These are phyloP conservation scores for Tachysurus vachellii DNA, from an alignment of 2,113 vertebrate species.

Conservation along the genomic window DNA sequence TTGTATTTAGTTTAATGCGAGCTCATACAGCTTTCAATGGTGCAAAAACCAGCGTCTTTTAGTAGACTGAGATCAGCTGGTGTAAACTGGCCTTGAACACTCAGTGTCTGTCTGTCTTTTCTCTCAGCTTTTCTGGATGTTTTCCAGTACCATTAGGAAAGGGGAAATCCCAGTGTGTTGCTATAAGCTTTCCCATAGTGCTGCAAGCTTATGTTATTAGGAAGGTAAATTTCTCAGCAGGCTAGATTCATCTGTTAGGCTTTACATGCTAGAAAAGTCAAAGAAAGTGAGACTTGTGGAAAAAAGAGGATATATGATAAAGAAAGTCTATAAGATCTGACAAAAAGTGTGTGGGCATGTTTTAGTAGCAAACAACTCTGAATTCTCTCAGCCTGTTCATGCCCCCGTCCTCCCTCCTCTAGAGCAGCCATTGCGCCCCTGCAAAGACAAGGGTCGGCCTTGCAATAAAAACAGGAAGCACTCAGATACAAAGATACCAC, in stretches of 20 bases:
- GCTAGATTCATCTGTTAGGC: conserved; percentile 75
- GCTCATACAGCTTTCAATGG: background rate
- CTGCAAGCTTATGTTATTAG: conserved; percentile 88
- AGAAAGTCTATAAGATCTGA: conserved; percentile 17
- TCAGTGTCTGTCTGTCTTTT: conserved; percentile 72
- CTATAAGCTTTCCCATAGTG: conserved; percentile 87
- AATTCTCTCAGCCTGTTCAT: conserved; percentile 80
- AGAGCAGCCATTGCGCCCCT: conserved; percentile 75
- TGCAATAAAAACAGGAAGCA: conserved; percentile 93
- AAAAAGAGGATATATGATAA: background rate
- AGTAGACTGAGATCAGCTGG: conserved; percentile 61
- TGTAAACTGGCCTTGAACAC: conserved; percentile 64
- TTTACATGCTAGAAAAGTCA: conserved; percentile 68
- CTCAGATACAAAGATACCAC: conserved; percentile 85
- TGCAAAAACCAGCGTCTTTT: conserved; percentile 7
- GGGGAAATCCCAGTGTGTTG: conserved; percentile 89
- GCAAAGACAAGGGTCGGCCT: conserved; percentile 85
- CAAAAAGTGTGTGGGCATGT: conserved; percentile 30
- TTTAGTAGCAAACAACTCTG: conserved; percentile 77
- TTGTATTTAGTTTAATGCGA: conserved; percentile 3
- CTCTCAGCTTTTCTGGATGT: conserved; percentile 77
- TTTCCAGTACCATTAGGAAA: conserved; percentile 80
- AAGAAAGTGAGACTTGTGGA: conserved; percentile 65
- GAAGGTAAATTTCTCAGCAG: conserved; percentile 88
- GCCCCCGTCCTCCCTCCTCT: conserved; percentile 79